A percentile compares a stretch with the other conserved stretches of the same genome.
phyloP scores from a whole-genome alignment of 2,113 vertebrate species.

The Mystacornis crossleyi region DNA sequence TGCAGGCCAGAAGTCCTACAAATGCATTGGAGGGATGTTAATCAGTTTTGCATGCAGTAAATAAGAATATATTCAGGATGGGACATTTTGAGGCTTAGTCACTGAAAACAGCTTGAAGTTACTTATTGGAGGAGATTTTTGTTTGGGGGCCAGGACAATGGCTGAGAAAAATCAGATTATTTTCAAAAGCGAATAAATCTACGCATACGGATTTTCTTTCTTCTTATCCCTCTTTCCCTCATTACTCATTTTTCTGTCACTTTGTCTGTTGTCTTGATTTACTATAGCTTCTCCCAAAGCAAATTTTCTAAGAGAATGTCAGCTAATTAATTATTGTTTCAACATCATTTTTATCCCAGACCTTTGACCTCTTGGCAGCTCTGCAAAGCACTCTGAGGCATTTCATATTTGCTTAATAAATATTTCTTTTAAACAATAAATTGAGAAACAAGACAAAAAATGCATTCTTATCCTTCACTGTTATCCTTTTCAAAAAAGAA shows the following conservation, averaged over 20 bases:
- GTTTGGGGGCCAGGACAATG: constrained; percentile 25
- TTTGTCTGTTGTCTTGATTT: constrained; percentile 36
- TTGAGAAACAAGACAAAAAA: constrained; percentile 4
- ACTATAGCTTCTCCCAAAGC: constrained; percentile 54
- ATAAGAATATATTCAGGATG: constrained; percentile 53
- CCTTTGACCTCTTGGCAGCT: constrained; percentile 59
- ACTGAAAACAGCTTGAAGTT: constrained; percentile 58
- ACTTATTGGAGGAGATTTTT: constrained; percentile 57
- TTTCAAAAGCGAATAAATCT: constrained; percentile 39
- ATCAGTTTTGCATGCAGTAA: constrained; percentile 66
- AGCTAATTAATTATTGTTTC: constrained; percentile 74
- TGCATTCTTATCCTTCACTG: background rate
- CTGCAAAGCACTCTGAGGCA: constrained; percentile 37
- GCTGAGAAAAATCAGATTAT: constrained; percentile 37
- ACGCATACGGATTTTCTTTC: background rate
- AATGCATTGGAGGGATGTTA: constrained; percentile 38
- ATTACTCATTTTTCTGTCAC: constrained; percentile 47
- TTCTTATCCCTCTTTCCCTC: background rate
- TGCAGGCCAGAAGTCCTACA: constrained; percentile 49
- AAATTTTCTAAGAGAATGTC: constrained; percentile 56
- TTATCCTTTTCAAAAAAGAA: background rate
- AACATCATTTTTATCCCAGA: constrained; percentile 53
- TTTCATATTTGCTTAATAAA: constrained; percentile 53
- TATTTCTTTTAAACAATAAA: constrained; percentile 47
- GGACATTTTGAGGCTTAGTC: constrained; percentile 68